phyloP scores from a whole-genome alignment of 1,140 invertebrate species.

The Pachyrhynchus sulphureomaculatus region DNA sequence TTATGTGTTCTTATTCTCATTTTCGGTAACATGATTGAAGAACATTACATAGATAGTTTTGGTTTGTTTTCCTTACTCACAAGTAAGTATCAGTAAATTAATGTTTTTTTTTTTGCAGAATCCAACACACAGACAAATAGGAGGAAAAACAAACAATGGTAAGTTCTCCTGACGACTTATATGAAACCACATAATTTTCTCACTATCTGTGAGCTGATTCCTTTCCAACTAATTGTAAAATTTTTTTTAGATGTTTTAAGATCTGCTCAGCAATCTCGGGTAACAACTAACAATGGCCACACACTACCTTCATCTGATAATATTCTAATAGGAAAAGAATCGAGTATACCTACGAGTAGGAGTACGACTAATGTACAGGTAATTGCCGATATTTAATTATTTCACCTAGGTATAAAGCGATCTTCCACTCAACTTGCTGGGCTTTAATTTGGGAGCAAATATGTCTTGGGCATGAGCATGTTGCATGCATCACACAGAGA shows the following conservation, averaged over 20 bases:
- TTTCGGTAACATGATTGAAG: no score
- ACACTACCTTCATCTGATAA: conserved; percentile 11
- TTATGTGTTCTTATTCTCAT: not conserved
- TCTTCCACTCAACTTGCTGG: not conserved
- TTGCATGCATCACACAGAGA: no score
- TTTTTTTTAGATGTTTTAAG: conserved; percentile 18
- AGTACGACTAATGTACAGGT: conserved; percentile 22
- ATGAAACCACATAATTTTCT: no score
- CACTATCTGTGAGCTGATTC: no score
- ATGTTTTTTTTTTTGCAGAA: conserved; percentile 35
- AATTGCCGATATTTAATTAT: not conserved
- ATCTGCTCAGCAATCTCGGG: conserved; percentile 20
- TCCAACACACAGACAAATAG: conserved; percentile 37
- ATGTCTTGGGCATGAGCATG: no score
- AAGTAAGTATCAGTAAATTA: no score
- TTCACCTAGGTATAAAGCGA: not conserved
- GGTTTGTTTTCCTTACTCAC: no score
- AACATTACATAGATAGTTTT: no score
- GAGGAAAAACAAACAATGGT: conserved; percentile 39
- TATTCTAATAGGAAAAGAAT: conserved; percentile 20
- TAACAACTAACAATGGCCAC: conserved; percentile 34
- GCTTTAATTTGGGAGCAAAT: no score
- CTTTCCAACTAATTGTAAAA: no score
- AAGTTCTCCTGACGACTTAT: not conserved
- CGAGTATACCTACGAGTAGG: conserved; percentile 30